These are phyloP conservation scores for Netelia virgata DNA, from an alignment of 2,888 invertebrate genomes.

Conservation along the genomic window DNA sequence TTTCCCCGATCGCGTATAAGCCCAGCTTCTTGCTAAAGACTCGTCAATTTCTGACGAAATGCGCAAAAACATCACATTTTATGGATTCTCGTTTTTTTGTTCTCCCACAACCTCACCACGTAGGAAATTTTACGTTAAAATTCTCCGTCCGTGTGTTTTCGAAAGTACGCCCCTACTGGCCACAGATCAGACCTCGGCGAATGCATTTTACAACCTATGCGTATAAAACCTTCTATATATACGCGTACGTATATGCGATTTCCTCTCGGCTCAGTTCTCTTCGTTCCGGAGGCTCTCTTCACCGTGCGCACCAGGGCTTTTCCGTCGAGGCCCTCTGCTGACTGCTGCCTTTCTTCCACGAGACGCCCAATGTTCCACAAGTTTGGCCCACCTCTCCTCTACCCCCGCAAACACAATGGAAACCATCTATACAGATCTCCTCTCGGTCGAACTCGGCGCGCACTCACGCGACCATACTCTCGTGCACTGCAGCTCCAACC, in stretches of 20 bases:
- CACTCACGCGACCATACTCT: constrained; percentile 67
- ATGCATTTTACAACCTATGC: constrained; percentile 43
- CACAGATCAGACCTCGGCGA: constrained; percentile 28
- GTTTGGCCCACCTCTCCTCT: constrained; percentile 41
- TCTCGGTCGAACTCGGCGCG: constrained; percentile 58
- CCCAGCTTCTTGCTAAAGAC: too few relatives aligned
- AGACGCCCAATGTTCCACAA: constrained; percentile 70
- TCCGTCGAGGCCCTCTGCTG: constrained; percentile 57
- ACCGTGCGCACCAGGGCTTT: constrained; percentile 58
- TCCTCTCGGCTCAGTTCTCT: constrained; percentile 55
- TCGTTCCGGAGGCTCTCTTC: constrained; percentile 56
- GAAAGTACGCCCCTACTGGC: not conserved
- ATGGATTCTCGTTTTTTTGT: not conserved
- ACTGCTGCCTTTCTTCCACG: constrained; percentile 40
- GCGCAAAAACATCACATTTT: not conserved
- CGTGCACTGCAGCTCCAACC: constrained; percentile 52
- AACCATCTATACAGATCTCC: constrained; percentile 58
- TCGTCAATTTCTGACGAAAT: too few relatives aligned
- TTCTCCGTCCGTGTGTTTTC: not conserved
- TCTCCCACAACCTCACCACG: not conserved
- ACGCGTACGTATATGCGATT: constrained; percentile 46
- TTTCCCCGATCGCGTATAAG: too few relatives aligned
- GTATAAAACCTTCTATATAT: constrained; percentile 33
- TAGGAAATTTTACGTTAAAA: not conserved
- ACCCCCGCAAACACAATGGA: constrained; percentile 65